A percentile compares a stretch with the other conserved stretches of the same genome.
Evolutionary conservation across 2,888 invertebrate species (phyloP).

Genomic region (Xylocampa areola): DNA sequence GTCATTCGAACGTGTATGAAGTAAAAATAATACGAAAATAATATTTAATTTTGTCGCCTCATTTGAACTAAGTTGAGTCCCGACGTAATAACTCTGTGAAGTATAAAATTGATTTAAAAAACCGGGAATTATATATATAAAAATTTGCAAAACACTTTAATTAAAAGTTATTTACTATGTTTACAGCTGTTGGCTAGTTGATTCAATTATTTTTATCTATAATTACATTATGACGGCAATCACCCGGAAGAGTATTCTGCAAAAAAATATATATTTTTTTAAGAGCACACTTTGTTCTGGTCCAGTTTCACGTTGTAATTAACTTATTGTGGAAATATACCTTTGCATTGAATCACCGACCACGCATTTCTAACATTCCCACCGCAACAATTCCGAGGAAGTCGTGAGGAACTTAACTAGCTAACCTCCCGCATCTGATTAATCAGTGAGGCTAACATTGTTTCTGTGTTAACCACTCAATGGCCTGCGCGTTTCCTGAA

Average conservation of each 20-base stretch:
- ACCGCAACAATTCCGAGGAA: constrained; percentile 15
- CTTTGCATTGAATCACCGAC: constrained; percentile 6
- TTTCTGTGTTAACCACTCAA: constrained; percentile 14
- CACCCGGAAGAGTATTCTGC: constrained; percentile 4
- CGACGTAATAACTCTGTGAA: background rate
- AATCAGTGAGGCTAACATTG: constrained; percentile 43
- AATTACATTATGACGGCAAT: constrained; percentile 12
- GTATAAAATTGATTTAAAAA: constrained; percentile 3
- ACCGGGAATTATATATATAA: background rate
- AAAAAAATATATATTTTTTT: constrained; percentile 1
- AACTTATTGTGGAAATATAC: constrained; percentile 22
- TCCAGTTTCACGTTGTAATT: constrained; percentile 18
- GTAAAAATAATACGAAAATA: background rate
- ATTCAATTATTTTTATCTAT: constrained; percentile 21
- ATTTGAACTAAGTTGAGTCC: too few relatives aligned
- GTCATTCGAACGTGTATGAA: constrained; percentile 10
- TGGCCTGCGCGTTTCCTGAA: constrained; percentile 9
- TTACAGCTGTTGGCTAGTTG: background rate
- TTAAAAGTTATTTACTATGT: constrained; percentile 9
- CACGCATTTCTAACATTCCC: constrained; percentile 15
- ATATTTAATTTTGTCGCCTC: too few relatives aligned
- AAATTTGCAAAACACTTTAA: background rate
- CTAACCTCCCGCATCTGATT: constrained; percentile 41
- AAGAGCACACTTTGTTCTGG: background rate
- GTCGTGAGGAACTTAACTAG: constrained; percentile 29